Percentiles rank a stretch among this genome's conserved stretches.
Evolutionary conservation across 2,797 vertebrate genomes (phyloP).

Genomic region (Alcedo atthis): DNA sequence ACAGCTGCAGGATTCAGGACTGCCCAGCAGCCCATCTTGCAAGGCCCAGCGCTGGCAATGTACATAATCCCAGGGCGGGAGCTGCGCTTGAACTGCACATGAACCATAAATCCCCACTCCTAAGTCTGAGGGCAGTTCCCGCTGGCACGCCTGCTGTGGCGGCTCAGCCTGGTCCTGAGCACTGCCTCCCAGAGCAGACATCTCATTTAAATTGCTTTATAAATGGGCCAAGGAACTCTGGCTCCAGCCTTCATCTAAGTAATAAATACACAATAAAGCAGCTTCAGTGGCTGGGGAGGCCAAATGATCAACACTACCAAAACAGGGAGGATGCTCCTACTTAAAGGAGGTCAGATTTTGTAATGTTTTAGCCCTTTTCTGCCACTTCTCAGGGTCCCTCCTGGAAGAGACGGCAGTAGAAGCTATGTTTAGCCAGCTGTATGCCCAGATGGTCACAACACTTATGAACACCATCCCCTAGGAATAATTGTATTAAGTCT

Average conservation of each 20-base stretch:
- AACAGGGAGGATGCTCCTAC: constrained; percentile 66
- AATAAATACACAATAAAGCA: constrained; percentile 72
- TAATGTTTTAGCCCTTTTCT: constrained; percentile 68
- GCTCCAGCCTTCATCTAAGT: constrained; percentile 61
- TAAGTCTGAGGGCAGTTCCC: constrained; percentile 33
- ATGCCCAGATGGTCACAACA: constrained; percentile 74
- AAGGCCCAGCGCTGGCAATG: background rate
- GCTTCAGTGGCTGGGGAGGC: constrained; percentile 55
- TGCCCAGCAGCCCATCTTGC: background rate
- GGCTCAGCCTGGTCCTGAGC: background rate
- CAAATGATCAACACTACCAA: constrained; percentile 72
- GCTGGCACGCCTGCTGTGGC: constrained; percentile 25
- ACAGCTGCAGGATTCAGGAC: background rate
- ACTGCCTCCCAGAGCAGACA: background rate
- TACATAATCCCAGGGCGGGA: constrained; percentile 15
- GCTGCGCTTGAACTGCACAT: constrained; percentile 48
- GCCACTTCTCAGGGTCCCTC: constrained; percentile 62
- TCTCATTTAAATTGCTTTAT: constrained; percentile 65
- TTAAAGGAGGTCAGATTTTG: constrained; percentile 57
- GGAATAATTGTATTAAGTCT: constrained; percentile 57
- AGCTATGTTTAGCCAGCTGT: constrained; percentile 65
- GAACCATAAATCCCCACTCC: constrained; percentile 50
- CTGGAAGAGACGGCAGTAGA: constrained; percentile 52
- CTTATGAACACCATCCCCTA: constrained; percentile 28
- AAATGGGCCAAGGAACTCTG: constrained; percentile 50